A percentile compares a stretch with the other conserved stretches of the same genome.
These are phyloP conservation scores for Poecilia picta DNA, from an alignment of 2,797 vertebrate species.

Conservation along the genomic window DNA sequence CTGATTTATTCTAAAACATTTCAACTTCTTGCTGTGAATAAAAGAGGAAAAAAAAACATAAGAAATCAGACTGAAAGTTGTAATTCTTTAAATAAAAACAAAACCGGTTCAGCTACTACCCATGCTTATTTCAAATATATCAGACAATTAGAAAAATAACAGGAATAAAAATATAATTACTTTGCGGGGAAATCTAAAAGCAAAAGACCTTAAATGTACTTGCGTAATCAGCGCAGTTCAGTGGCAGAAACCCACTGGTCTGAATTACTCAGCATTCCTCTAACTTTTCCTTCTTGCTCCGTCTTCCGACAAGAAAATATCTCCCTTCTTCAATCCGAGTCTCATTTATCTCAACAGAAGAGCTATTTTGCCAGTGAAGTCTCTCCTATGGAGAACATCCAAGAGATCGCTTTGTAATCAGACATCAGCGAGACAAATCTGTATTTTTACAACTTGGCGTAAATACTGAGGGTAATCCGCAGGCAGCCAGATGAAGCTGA, in stretches of 20 bases:
- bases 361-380: constrained; percentile 33
- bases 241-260: constrained; percentile 33
- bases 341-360: constrained; percentile 28
- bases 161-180: neutral
- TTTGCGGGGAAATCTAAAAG: constrained; percentile 1
- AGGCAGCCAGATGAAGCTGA: constrained; percentile 3
- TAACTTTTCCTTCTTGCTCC: constrained; percentile 25
- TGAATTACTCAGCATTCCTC: constrained; percentile 25
- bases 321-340: constrained; percentile 55
- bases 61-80: neutral
- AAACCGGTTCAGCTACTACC: neutral
- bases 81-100: neutral
- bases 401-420: constrained; percentile 1
- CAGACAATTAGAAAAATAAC: neutral
- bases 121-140: neutral
- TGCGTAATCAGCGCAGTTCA: constrained; percentile 55
- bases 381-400: constrained; percentile 9
- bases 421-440: constrained; percentile 24
- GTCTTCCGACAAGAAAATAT: constrained; percentile 47
- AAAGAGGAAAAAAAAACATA: neutral
- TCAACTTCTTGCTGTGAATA: neutral
- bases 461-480: neutral
- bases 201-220: constrained; percentile 35
- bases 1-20: neutral
- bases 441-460: constrained; percentile 3